phyloP scores from a whole-genome alignment of 1,140 invertebrate species.

The Artemia franciscana region DNA sequence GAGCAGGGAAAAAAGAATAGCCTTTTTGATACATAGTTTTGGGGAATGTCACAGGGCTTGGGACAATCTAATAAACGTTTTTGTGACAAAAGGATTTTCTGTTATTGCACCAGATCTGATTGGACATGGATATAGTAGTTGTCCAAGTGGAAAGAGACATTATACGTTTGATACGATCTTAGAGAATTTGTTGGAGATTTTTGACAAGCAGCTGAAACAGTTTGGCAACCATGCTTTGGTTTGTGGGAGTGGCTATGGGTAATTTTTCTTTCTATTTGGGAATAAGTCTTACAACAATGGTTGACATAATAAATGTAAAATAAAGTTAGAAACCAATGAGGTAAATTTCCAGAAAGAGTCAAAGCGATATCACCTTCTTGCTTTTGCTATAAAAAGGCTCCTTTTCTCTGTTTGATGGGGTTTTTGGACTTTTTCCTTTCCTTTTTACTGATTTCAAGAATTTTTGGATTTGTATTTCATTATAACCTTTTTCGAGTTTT shows the following conservation, averaged over 20 bases:
- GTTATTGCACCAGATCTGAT: not conserved
- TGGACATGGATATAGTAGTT: not conserved
- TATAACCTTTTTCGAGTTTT: too few relatives aligned
- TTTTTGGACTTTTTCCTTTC: too few relatives aligned
- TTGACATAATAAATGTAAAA: too few relatives aligned
- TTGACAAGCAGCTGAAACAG: not conserved
- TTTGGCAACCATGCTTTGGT: not conserved
- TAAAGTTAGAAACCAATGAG: too few relatives aligned
- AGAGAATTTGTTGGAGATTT: not conserved
- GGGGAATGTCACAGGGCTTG: not conserved
- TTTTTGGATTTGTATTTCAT: too few relatives aligned
- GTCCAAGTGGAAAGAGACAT: not conserved
- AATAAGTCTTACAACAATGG: too few relatives aligned
- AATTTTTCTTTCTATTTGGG: not conserved
- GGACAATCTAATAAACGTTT: not conserved
- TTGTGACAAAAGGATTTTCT: not conserved
- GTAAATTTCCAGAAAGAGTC: too few relatives aligned
- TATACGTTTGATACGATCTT: not conserved
- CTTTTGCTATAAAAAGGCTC: too few relatives aligned
- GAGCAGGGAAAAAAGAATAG: not conserved
- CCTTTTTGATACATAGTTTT: not conserved
- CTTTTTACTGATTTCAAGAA: too few relatives aligned
- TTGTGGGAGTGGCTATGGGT: not conserved
- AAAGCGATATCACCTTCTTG: too few relatives aligned
- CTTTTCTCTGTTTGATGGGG: too few relatives aligned